phyloP scores from a whole-genome alignment of 2,888 invertebrate species.

The Leptothorax acervorum region DNA sequence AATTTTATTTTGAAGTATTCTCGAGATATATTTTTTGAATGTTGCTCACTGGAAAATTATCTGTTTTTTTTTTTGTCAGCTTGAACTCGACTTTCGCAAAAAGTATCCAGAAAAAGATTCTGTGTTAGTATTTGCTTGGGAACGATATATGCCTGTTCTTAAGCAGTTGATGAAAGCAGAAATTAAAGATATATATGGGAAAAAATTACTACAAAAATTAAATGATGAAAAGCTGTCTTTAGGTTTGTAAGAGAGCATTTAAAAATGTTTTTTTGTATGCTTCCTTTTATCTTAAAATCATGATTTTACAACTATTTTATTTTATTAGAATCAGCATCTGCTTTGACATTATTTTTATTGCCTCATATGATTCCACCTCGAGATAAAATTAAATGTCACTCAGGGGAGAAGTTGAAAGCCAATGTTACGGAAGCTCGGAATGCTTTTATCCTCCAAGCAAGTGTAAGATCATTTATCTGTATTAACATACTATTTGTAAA shows the following conservation, averaged over 20 bases:
- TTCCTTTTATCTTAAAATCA: not conserved
- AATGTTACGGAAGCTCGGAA: not conserved
- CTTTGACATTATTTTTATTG: not conserved
- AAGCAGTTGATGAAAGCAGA: not conserved
- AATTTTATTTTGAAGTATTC: not conserved
- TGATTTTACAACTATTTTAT: not conserved
- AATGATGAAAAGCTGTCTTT: not conserved
- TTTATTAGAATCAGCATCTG: conserved; percentile 3
- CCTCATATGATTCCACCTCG: not conserved
- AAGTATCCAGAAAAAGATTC: not conserved
- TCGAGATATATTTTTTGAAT: not conserved
- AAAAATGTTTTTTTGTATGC: not conserved
- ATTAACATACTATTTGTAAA: not conserved
- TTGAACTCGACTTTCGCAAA: not conserved
- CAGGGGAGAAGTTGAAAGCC: not conserved
- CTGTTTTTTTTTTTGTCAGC: not conserved
- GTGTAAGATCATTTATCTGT: not conserved
- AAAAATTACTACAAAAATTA: not conserved
- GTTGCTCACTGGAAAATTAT: not conserved
- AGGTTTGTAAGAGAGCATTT: not conserved
- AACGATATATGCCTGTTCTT: not conserved
- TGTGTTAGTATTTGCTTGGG: not conserved
- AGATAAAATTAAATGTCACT: conserved; percentile 1
- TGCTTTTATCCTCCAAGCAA: not conserved
- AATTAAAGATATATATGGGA: not conserved